Conservation (phyloP, 1,140 invertebrate genomes). For the Heliconius congener region DNA sequence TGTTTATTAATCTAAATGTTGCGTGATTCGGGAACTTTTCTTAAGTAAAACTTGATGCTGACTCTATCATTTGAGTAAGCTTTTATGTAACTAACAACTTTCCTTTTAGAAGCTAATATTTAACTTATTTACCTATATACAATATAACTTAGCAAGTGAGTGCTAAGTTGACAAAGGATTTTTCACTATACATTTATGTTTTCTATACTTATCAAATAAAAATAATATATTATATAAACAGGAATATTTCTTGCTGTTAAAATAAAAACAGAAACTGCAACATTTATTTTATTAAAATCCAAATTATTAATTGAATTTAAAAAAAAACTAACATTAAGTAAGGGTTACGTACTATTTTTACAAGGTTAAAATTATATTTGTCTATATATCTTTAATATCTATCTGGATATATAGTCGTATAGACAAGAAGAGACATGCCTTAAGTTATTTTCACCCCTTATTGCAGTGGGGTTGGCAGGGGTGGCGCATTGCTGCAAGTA, state of each 20-base stretch:
- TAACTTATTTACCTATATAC: no score
- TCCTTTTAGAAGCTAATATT: not conserved
- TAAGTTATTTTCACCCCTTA: constrained; percentile 33
- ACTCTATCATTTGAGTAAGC: not conserved
- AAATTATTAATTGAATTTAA: no score
- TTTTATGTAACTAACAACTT: not conserved
- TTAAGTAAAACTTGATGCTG: not conserved
- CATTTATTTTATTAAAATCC: no score
- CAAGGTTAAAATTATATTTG: not conserved
- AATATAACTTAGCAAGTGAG: no score
- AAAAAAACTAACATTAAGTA: no score
- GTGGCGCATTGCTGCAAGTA: constrained; percentile 39
- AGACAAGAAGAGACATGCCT: not conserved
- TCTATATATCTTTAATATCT: not conserved
- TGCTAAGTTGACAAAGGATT: no score
- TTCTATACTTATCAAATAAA: no score
- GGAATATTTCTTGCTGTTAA: no score
- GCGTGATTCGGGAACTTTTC: not conserved
- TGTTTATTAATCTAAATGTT: not conserved
- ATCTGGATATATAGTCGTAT: not conserved
- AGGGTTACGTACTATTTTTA: no score
- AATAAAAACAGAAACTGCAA: no score
- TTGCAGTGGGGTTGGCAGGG: constrained; percentile 39
- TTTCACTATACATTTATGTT: no score
- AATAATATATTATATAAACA: no score